Base-by-base conservation (phyloP, 30 jellyfish, hydroid and myxozoan genomes). In the Aurelia coerulea region DNA sequence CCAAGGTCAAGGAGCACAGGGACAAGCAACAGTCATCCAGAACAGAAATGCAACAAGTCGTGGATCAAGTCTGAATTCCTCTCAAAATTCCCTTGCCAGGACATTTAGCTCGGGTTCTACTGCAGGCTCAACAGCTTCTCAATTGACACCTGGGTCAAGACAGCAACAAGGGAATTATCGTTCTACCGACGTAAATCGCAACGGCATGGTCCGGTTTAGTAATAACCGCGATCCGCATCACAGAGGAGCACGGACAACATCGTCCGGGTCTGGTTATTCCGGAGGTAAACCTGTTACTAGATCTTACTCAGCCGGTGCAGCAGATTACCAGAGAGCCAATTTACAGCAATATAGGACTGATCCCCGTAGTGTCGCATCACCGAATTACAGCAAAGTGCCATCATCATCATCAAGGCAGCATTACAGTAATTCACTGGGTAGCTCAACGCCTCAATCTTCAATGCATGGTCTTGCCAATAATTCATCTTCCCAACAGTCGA, bases 301-400 rank as follows among this genome's bases (percentile, higher is more conserved):
- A 31, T 84, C 93, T 54, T 66, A 35, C 39, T 84, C 93, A 12
- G 93, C 87, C 34, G 93, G 93, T 84, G 93, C 93, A 29, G 87
- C 78, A 11, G 93, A 84, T 73, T 84, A 84, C 67, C 91, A 82
- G 62, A 84, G 86, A 66, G 68, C 68, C 67, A 60, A 34, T 15
- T 35, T 77, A 41, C 73, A 67, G 16, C 87, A 72, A 8, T 77
- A 58, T 51, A 65, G 93, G 39, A 18, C 29, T 10, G 93, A 84
- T 52, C 84, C 68, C 37, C 80, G 93, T 49, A 82, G 81, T 53
- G 68, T 63, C 1, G 87, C 84, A 0, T 84, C 93, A 12, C 93
- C 93, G 23, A 73, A 59, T 65, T 84, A 84, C 52, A 78, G 50
- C 68, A 67, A 87, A 53, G 60, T 14, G 1, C 65, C 74, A 1